Evolutionary conservation across 1,140 invertebrate species (phyloP), one percentile per base, ranked within the genome.

Genomic region (Copidosoma floridanum): DNA sequence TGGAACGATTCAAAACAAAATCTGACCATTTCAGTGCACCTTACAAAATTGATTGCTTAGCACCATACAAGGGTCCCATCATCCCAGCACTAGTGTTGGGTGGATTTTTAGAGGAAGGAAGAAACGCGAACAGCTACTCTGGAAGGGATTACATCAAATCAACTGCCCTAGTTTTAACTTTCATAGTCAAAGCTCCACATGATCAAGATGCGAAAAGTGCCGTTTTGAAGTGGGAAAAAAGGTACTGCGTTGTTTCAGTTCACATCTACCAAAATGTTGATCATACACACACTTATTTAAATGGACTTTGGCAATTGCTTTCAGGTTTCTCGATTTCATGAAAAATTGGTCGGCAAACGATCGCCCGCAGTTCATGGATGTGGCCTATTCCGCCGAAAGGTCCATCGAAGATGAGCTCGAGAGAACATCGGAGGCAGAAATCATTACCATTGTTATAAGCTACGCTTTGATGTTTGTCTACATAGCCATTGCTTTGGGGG

Each of bases 381-480:
- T 98, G 16, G 90, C 93, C 0, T 97, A 91, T 72, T 90, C 88
- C 0, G 91, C 94, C 0, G 95, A 99, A 82, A 82, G 95, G 24
- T 97, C 95, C 0, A 94, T 98, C 54, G 89, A 98, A 79, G 97
- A 99, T 80, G 97, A 99, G 79, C 76, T 99, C 16, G 86, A 93
- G 55, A 79, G 93, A 35, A 93, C 95, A 79, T 95, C 93, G 16
- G 83, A 90, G 61, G 94, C 94, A 0, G 97, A 99, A 76, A 83
- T 97, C 3, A 74, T 87, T 1, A 99, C 97, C 0, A 95, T 99
- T 68, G 75, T 94, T 2, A 88, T 97, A n/a, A 97, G 94, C 12
- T 99, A 99, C 72, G 75, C 97, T 44, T 93, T 98, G 46, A 99
- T 99, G 97, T 99, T 99, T 77, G 86, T 87, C 21, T 99, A 99